Base-by-base conservation (phyloP, 2,888 invertebrate species). In the Timema podura region DNA sequence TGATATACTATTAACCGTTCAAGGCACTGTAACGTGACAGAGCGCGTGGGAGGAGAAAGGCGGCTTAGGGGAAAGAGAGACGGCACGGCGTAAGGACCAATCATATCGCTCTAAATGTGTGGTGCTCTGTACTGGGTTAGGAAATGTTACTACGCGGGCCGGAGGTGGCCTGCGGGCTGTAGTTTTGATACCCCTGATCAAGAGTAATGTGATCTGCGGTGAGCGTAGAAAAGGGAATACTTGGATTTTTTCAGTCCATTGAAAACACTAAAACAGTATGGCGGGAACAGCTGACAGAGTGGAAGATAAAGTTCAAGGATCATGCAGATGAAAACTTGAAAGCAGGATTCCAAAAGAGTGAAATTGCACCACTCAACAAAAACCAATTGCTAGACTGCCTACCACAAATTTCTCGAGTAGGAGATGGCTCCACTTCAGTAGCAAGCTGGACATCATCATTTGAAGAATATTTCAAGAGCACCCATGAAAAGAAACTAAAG, bases 231-330 rank as follows among this genome's bases (percentile, higher is more conserved):
- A 30, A 30, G 30, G 30, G 30, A 30, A 30, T 30, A 67, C 15
- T 44, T 54, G 30, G 54, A 6, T 30, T 67, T 45, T 54, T 67
- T 67, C 49, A 49, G 44, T 44, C 54, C 67, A 15, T 54, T 67
- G 7, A 54, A 67, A 48, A 30, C 30, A 30, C 30, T 30, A 30
- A 30, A 30, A 54, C 9, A 45, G 51, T 54, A 30, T 67, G 67
- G 67, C 54, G 30, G 44, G 51, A 67, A 51, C 30, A 30, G 51
- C 51, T 54, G 51, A 51, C 49, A 51, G 44, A 44, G 5, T 67
- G 67, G 67, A 67, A 67, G n/a, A 67, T 51, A 45, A 49, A 66
- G 49, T 49, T 49, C 44, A 48, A 49, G 15, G 45, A 65, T 47
- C 44, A 47, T 9, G 9, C 46, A 15, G 15, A 15, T n/a, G 15